Percentiles rank a stretch among this genome's conserved stretches.
These are phyloP conservation scores for Drosophila hamatofila DNA, from an alignment of 2,888 invertebrate species.

Conservation along the genomic window DNA sequence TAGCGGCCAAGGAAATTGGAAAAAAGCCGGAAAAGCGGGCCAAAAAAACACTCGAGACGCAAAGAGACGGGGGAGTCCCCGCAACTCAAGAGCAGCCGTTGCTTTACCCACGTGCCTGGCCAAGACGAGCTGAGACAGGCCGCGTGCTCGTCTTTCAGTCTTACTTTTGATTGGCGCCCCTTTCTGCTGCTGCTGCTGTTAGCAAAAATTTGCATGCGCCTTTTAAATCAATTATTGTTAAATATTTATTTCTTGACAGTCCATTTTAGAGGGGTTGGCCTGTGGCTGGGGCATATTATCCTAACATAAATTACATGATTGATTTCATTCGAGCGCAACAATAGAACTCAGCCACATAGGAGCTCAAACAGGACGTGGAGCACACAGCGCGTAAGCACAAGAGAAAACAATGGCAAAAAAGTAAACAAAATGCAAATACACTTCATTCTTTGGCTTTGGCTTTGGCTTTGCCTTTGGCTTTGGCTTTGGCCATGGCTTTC, in stretches of 20 bases:
- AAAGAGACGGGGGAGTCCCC: conserved; percentile 7
- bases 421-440: conserved; percentile 78
- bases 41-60: conserved; percentile 31
- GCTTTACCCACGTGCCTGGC: conserved; percentile 73
- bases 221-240: conserved; percentile 82
- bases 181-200: conserved; percentile 4
- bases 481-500: conserved; percentile 29
- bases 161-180: conserved; percentile 19
- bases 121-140: conserved; percentile 51
- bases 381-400: conserved; percentile 49
- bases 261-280: conserved; percentile 53
- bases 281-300: conserved; percentile 64
- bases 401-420: conserved; percentile 59
- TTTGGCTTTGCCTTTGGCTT: conserved; percentile 27
- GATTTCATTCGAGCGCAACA: conserved; percentile 76
- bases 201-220: conserved; percentile 75
- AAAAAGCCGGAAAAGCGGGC: conserved; percentile 46
- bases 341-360: conserved; percentile 27
- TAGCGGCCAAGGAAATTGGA: conserved; percentile 65
- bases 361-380: conserved; percentile 12
- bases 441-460: conserved; percentile 32
- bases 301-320: conserved; percentile 84
- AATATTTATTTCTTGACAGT: conserved; percentile 80
- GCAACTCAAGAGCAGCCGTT: conserved; percentile 64
- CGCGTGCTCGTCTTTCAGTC: conserved; percentile 28